phyloP scores from a whole-genome alignment of 2,888 invertebrate species.

The Dione vanillae region DNA sequence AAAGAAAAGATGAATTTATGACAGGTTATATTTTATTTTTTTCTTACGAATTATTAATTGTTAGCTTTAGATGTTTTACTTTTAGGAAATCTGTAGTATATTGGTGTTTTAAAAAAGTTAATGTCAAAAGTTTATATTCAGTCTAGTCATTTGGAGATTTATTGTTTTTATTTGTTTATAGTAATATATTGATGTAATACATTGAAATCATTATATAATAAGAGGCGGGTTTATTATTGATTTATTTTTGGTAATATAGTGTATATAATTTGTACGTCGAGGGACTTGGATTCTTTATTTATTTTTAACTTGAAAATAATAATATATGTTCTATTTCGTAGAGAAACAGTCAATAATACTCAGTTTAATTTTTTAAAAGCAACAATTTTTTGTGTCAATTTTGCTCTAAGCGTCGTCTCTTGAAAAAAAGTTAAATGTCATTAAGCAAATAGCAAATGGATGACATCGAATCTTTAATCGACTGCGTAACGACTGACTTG shows the following conservation, averaged over 20 bases:
- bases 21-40: too few relatives aligned
- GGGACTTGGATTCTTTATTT: too few relatives aligned
- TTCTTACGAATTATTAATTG: too few relatives aligned
- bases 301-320: too few relatives aligned
- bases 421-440: not conserved
- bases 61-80: too few relatives aligned
- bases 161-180: not conserved
- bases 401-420: not conserved
- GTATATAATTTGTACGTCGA: too few relatives aligned
- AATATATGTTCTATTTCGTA: too few relatives aligned
- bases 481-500: conserved; percentile 25
- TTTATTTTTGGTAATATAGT: not conserved
- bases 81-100: too few relatives aligned
- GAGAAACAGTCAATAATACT: too few relatives aligned
- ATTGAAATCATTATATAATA: not conserved
- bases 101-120: not conserved
- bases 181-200: not conserved
- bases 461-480: conserved; percentile 13
- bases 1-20: too few relatives aligned
- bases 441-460: not conserved
- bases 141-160: not conserved
- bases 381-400: not conserved
- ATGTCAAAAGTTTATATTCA: not conserved
- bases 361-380: not conserved
- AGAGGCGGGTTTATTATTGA: not conserved